A percentile compares a stretch with the other conserved stretches of the same genome.
Evolutionary conservation across 2,113 vertebrate genomes (phyloP).

Genomic region (Hippocampus barbouri): DNA sequence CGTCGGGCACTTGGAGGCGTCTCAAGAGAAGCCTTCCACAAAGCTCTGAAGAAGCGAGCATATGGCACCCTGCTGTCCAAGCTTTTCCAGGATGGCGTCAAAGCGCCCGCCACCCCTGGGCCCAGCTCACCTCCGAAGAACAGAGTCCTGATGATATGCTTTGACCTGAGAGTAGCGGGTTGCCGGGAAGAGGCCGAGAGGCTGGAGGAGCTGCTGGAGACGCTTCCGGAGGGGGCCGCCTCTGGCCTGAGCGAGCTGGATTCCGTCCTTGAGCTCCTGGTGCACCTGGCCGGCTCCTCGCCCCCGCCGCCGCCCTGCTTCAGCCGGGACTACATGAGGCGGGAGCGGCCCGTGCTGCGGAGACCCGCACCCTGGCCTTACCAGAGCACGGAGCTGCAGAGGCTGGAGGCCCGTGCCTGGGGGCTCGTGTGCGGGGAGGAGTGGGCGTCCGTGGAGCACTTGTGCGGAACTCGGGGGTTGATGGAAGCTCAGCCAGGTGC

Average conservation of each 20-base stretch:
- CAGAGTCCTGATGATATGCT: constrained; percentile 90
- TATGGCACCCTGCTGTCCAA: constrained; percentile 81
- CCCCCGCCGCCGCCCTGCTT: constrained; percentile 76
- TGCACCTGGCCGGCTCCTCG: constrained; percentile 84
- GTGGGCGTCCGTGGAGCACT: constrained; percentile 67
- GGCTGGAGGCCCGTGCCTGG: constrained; percentile 79
- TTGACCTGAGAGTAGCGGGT: constrained; percentile 85
- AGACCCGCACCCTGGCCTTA: constrained; percentile 79
- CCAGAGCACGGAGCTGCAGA: constrained; percentile 80
- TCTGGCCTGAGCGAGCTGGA: constrained; percentile 72
- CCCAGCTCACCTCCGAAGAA: constrained; percentile 79
- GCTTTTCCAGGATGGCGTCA: constrained; percentile 79
- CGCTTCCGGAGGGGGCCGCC: constrained; percentile 61
- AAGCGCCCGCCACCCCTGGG: constrained; percentile 16
- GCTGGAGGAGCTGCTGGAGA: constrained; percentile 81
- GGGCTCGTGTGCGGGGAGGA: constrained; percentile 80
- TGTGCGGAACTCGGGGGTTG: constrained; percentile 74
- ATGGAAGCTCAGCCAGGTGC: constrained; percentile 87
- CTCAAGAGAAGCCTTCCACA: constrained; percentile 72
- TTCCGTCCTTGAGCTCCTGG: constrained; percentile 81
- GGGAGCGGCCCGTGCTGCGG: constrained; percentile 78
- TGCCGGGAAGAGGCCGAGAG: constrained; percentile 82
- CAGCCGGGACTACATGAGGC: constrained; percentile 79
- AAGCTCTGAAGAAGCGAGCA: constrained; percentile 75
- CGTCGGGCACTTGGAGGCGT: constrained; percentile 60